These are phyloP conservation scores for Trichechus manatus DNA, from an alignment of 2,113 vertebrate species.

Conservation along the genomic window DNA sequence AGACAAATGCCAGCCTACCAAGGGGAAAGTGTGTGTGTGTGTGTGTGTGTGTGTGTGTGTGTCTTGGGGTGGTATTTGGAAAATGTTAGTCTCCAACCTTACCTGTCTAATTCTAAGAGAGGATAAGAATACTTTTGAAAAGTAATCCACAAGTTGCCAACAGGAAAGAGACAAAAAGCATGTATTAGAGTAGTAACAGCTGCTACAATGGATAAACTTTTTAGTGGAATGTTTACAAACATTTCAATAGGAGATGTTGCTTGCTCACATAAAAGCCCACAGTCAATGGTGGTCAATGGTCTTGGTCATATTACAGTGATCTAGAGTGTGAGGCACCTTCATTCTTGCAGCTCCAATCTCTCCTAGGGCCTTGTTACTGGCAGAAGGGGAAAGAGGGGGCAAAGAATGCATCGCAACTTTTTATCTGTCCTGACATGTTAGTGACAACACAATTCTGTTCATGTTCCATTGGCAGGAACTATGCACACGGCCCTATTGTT, in stretches of 20 bases:
- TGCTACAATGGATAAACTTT: too few relatives aligned
- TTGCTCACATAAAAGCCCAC: background rate
- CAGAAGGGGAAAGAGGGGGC: rapidly evolving
- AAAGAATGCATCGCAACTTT: rapidly evolving
- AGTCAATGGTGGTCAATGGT: too few relatives aligned
- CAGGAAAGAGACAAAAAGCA: background rate
- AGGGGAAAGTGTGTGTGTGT: background rate
- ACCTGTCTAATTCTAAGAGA: background rate
- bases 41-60: too few relatives aligned
- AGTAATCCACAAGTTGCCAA: background rate
- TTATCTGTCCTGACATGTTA: background rate
- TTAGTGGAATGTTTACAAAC: too few relatives aligned
- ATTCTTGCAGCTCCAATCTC: background rate
- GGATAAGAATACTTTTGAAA: background rate
- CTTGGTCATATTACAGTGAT: rapidly evolving
- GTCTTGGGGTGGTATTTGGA: background rate
- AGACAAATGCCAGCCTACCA: background rate
- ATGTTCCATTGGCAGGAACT: background rate
- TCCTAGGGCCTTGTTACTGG: rapidly evolving
- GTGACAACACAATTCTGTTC: too few relatives aligned
- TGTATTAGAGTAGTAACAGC: background rate
- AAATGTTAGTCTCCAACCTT: background rate
- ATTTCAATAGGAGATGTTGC: background rate
- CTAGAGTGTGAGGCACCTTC: too few relatives aligned
- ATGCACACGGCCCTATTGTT: too few relatives aligned